Evolutionary conservation across 2,888 invertebrate species (phyloP), one percentile per base, ranked within the genome.

Genomic region (Drosophila eohydei): DNA sequence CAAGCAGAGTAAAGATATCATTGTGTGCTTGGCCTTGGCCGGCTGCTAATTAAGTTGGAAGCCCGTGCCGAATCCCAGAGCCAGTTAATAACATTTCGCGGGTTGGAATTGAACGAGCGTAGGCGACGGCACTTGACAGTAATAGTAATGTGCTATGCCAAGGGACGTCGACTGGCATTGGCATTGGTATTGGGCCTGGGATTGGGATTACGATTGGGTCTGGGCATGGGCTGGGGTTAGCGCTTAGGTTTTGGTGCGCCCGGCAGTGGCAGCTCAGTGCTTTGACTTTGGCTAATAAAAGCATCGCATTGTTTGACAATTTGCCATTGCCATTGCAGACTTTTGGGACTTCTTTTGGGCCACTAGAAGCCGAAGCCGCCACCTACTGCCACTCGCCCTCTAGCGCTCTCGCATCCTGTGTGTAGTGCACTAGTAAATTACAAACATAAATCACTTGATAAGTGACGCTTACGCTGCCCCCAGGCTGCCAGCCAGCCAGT

Each of bases 391-490:
- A 28, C 14, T 6, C 43, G 14, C 54, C 3, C 30, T 12, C 36
- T 40, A 26, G 16, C 32, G 34, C 7, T 2, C n/a, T 41, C 56
- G 5, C 4, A 30, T 44, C 41, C 40, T 36, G 30, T 58, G 66
- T 65, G 50, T 48, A 51, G 59, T 64, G 80, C 68, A 75, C 74
- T 80, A 80, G 78, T 81, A 83, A 87, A 88, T 88, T 88, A 80
- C 81, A 80, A 70, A 73, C 88, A 88, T 88, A 85, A 87, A 87
- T 87, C 88, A 83, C 87, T 79, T 85, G 83, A 81, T 85, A 87
- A 87, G 87, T 87, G 87, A 88, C 85, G 87, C 77, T 78, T 78
- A 70, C 71, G 65, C 62, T 80, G 63, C 64, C 71, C 56, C 51
- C 60, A 71, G 71, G 56, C 71, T 52, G 46, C 44, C 62, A 40